Percentiles rank a stretch among this genome's conserved stretches.
Conservation (phyloP, 1,140 invertebrate genomes). For the Trichoplusia ni region DNA sequence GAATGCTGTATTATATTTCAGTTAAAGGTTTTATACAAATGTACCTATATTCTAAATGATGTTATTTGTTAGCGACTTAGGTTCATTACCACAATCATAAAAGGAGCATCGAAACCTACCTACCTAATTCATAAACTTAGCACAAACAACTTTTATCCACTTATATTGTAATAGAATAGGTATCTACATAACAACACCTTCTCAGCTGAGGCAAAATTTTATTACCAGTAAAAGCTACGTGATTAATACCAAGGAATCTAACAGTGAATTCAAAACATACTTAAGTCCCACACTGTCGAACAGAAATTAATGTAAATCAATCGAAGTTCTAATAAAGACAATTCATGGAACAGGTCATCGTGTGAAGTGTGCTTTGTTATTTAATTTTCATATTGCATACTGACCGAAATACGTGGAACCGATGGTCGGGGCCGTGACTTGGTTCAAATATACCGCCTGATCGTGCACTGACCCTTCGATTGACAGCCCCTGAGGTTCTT, state of each 20-base stretch:
- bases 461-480: constrained; percentile 60
- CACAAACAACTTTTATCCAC: too few species aligned
- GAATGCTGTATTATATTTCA: too few species aligned
- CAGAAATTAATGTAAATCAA: constrained; percentile 30
- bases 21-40: too few species aligned
- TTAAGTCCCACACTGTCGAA: not conserved
- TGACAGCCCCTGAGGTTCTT: constrained; percentile 53
- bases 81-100: too few species aligned
- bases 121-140: too few species aligned
- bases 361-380: constrained; percentile 53
- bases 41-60: too few species aligned
- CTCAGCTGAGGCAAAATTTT: too few species aligned
- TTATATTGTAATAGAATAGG: too few species aligned
- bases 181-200: too few species aligned
- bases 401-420: constrained; percentile 74
- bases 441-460: constrained; percentile 49
- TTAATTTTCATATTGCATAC: constrained; percentile 69
- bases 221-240: too few species aligned
- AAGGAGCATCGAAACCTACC: too few species aligned
- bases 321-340: constrained; percentile 45
- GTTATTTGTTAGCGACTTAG: too few species aligned
- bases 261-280: not conserved
- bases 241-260: not conserved
- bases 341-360: constrained; percentile 52
- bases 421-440: constrained; percentile 61